phyloP scores from a whole-genome alignment of 2,113 vertebrate genomes.

The Cottus gobio region DNA sequence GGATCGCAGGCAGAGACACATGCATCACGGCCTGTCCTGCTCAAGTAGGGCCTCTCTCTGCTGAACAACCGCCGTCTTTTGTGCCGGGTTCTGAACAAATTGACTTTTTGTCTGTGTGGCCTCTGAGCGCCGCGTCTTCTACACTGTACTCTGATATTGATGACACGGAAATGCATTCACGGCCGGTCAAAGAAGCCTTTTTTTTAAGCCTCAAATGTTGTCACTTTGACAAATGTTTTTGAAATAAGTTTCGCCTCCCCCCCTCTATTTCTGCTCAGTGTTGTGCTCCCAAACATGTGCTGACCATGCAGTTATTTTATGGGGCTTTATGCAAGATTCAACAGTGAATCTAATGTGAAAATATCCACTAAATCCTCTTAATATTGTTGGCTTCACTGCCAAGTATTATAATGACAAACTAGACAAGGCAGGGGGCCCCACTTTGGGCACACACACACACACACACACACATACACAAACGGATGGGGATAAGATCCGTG shows the following conservation, averaged over 20 bases:
- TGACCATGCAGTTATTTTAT: constrained; percentile 39
- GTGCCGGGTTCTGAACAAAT: constrained; percentile 71
- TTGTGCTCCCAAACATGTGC: constrained; percentile 24
- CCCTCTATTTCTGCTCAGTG: not conserved
- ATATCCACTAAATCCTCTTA: constrained; percentile 54
- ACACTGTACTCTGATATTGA: constrained; percentile 64
- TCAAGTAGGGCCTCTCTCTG: constrained; percentile 62
- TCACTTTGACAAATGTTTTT: constrained; percentile 34
- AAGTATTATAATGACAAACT: constrained; percentile 62
- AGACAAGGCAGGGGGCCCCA: constrained; percentile 14
- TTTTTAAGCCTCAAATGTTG: constrained; percentile 36
- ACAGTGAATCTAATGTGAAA: constrained; percentile 46
- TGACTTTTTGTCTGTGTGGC: constrained; percentile 73
- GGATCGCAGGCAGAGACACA: constrained; percentile 66
- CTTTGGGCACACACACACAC: not conserved
- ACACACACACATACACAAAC: constrained; percentile 33
- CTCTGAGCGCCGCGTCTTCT: constrained; percentile 57
- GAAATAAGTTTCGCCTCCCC: not conserved
- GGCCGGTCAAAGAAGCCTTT: constrained; percentile 26
- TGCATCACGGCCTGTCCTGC: constrained; percentile 66
- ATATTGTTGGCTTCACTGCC: constrained; percentile 52
- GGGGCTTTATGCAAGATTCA: constrained; percentile 28
- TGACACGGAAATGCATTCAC: constrained; percentile 27
- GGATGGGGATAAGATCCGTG: constrained; percentile 38
- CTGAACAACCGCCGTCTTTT: constrained; percentile 67